Evolutionary conservation across 2,797 vertebrate species (phyloP).

Genomic region (Petrocephalus schoutedeni): DNA sequence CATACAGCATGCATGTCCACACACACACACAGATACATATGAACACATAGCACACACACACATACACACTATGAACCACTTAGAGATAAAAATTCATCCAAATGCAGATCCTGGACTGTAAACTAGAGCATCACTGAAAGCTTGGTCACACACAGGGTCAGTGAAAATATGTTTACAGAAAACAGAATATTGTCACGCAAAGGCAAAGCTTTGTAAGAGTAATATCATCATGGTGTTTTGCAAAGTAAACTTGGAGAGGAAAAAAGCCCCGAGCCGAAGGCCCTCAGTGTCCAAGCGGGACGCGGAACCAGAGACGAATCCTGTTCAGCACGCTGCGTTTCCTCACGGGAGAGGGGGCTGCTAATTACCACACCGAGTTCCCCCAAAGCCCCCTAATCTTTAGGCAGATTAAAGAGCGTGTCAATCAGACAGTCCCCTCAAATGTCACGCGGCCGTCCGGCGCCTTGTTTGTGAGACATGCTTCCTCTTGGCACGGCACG

Average conservation of each 20-base stretch:
- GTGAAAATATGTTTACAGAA: background rate
- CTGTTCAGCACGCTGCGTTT: background rate
- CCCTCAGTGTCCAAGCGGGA: background rate
- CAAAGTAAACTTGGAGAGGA: background rate
- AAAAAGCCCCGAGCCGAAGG: background rate
- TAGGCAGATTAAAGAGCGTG: conserved; percentile 42
- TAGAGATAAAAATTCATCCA: background rate
- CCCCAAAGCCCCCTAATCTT: conserved; percentile 38
- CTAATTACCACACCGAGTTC: conserved; percentile 29
- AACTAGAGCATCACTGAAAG: background rate
- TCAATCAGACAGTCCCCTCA: conserved; percentile 59
- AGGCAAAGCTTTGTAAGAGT: conserved; percentile 30
- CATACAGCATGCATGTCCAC: too few relatives aligned
- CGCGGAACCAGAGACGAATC: background rate
- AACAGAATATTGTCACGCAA: background rate
- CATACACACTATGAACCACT: background rate
- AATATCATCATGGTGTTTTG: conserved; percentile 13
- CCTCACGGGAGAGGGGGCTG: conserved; percentile 22
- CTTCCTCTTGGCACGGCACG: background rate
- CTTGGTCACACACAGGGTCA: background rate
- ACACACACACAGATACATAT: background rate
- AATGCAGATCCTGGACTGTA: background rate
- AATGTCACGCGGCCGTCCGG: conserved; percentile 40
- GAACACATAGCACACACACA: background rate
- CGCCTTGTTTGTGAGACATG: background rate